Evolutionary conservation across 2,888 invertebrate genomes (phyloP).

Genomic region (Lepas anatifera): DNA sequence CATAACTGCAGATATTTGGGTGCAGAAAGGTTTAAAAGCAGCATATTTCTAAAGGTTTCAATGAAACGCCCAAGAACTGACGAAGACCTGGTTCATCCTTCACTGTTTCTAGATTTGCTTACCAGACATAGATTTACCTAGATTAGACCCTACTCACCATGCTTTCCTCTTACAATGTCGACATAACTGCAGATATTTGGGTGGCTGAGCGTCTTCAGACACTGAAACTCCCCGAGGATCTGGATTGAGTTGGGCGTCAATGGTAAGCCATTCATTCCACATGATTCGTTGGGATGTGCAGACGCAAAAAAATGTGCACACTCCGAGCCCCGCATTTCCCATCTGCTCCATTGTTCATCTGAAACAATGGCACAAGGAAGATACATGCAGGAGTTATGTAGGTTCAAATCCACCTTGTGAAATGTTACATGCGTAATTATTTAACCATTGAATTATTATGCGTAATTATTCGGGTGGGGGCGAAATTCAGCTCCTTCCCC

Average conservation of each 20-base stretch:
- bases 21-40: too few relatives aligned
- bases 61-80: too few relatives aligned
- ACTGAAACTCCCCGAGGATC: slow-evolving; percentile 77
- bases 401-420: too few relatives aligned
- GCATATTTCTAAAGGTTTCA: too few relatives aligned
- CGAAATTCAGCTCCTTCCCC: too few relatives aligned
- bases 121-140: too few relatives aligned
- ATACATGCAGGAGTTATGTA: background rate
- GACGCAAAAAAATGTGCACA: slow-evolving; percentile 83
- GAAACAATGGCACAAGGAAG: background rate
- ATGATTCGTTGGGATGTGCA: slow-evolving; percentile 75
- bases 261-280: slow-evolving; percentile 91
- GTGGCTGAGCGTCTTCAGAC: slow-evolving; percentile 63
- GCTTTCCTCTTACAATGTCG: slow-evolving; percentile 83
- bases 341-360: background rate
- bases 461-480: too few relatives aligned
- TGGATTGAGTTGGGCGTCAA: slow-evolving; percentile 92
- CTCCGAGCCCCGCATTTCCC: slow-evolving; percentile 46
- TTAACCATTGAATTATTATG: too few relatives aligned
- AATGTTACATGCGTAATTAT: too few relatives aligned
- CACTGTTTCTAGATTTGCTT: too few relatives aligned
- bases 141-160: too few relatives aligned
- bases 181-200: slow-evolving; percentile 76
- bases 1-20: slow-evolving; percentile 72
- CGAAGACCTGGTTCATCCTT: too few relatives aligned